Evolutionary conservation across 2,888 invertebrate species (phyloP), one percentile per base, ranked within the genome.

Genomic region (Drosophila affinis): DNA sequence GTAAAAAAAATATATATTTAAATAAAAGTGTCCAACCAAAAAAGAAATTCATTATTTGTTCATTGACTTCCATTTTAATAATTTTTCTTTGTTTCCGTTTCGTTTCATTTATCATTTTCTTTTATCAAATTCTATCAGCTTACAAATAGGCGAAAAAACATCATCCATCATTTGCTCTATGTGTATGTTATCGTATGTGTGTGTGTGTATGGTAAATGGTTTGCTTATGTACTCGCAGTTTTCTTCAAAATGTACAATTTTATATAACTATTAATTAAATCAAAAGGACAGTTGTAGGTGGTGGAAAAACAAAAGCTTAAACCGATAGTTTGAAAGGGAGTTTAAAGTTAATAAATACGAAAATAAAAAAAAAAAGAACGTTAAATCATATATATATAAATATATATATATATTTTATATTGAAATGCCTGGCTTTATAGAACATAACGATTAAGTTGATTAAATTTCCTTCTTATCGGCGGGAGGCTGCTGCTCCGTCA

Each of bases 401-500:
- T 65, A 61, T 55, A 71, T 49, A 68, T 48, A 61, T 55, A 71
- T 49, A 68, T 48, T 39, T 17, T 45, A 67, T 32, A 54, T 70
- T 68, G 55, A 76, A 79, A 76, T 79, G 79, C 81, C 68, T 47
- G 70, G 69, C 63, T 63, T 34, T 5, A 34, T 34, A 5, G 34
- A 56, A 57, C 51, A 52, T 34, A 68, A 57, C 39, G 45, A 47
- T 32, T 17, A 39, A 46, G 29, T 32, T 64, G 70, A 70, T 75
- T 78, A 83, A 58, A 77, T 76, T 17, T 52, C 72, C 74, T 83
- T 82, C 52, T 80, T 81, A 29, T 78, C 86, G 52, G 56, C 47
- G 48, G 62, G 32, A 4, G 34, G 10, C 12, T 32, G 10, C 12
- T 10, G 10, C 27, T 62, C 54, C 44, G 64, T 52, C 45, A 58